Conservation (phyloP, 2,888 invertebrate genomes). For the Eupithecia vulgata region DNA sequence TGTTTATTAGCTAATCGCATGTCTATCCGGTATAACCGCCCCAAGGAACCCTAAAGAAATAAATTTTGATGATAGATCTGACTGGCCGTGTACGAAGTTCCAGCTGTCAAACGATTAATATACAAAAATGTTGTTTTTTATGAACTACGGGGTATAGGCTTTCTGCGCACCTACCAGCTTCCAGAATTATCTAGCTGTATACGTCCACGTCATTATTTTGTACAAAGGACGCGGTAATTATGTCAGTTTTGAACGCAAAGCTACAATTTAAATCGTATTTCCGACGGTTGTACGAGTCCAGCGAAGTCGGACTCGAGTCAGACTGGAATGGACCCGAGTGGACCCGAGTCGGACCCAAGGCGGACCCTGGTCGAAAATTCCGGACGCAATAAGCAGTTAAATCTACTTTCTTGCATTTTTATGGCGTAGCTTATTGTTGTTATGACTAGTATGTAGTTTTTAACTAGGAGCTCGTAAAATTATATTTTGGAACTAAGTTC, state of each 20-base stretch:
- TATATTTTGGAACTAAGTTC: too few relatives aligned
- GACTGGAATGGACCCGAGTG: not conserved
- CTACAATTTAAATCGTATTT: conserved; percentile 48
- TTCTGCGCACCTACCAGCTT: not conserved
- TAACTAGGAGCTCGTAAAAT: not conserved
- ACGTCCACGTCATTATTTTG: conserved; percentile 22
- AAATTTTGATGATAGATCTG: not conserved
- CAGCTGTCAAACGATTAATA: not conserved
- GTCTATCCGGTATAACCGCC: not conserved
- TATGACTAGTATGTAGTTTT: not conserved
- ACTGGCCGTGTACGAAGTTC: not conserved
- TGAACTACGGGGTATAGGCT: too few relatives aligned
- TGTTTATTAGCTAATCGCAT: not conserved
- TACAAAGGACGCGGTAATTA: conserved; percentile 34
- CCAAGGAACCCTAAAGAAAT: not conserved
- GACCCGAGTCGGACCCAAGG: not conserved
- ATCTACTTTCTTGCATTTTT: conserved; percentile 36
- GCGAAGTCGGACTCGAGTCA: not conserved
- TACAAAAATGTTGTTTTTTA: too few relatives aligned
- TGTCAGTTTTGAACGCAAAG: conserved; percentile 45
- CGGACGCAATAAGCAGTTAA: conserved; percentile 32
- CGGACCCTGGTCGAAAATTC: conserved; percentile 14
- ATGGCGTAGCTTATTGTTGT: conserved; percentile 26
- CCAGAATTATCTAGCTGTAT: not conserved
- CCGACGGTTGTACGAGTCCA: conserved; percentile 35